Percentiles rank a stretch among this genome's conserved stretches.
These are phyloP conservation scores for Ibidorhyncha struthersii DNA, from an alignment of 2,113 vertebrate species.

Conservation along the genomic window DNA sequence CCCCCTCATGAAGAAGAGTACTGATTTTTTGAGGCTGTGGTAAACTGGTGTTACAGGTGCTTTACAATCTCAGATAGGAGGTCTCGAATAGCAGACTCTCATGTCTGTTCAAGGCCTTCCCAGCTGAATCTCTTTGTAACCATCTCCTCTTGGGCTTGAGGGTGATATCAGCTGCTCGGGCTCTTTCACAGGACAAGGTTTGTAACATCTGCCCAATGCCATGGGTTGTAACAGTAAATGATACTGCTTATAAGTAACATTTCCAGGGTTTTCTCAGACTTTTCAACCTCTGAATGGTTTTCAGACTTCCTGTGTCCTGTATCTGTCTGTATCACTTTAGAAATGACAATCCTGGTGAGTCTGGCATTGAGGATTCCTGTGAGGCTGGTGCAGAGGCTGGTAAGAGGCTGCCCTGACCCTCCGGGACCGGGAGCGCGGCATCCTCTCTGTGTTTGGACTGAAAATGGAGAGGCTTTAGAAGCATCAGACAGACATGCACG, in stretches of 20 bases:
- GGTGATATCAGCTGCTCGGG: not conserved
- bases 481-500: not conserved
- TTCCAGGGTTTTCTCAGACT: not conserved
- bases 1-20: not conserved
- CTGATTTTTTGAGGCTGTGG: not conserved
- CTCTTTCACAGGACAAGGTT: not conserved
- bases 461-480: not conserved
- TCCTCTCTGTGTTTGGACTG: not conserved
- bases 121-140: not conserved
- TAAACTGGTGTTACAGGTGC: not conserved
- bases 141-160: not conserved
- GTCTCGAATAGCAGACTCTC: rapidly evolving
- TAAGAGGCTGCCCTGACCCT: not conserved
- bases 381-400: not conserved
- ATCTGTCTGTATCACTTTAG: not conserved
- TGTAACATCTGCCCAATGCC: not conserved
- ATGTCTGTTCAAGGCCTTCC: not conserved
- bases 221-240: not conserved
- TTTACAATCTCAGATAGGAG: not conserved
- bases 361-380: not conserved
- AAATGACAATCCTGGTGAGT: not conserved
- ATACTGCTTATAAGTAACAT: not conserved
- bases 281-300: not conserved
- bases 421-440: rapidly evolving
- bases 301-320: not conserved